Evolutionary conservation across 2,888 invertebrate species (phyloP).

Genomic region (Ophion obscuratus): DNA sequence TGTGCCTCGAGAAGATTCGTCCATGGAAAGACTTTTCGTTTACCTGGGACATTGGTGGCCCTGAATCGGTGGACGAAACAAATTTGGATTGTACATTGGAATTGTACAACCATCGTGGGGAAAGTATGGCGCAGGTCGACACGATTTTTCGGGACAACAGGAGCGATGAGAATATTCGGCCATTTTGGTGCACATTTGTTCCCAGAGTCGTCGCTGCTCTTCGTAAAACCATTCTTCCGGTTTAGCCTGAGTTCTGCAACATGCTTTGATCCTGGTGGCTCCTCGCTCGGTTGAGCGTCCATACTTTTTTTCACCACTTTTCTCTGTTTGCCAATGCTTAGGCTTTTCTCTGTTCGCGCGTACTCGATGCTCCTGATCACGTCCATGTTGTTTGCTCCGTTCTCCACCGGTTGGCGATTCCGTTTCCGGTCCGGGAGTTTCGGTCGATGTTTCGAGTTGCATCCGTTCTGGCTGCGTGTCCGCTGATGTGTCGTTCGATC

Average conservation of each 20-base stretch:
- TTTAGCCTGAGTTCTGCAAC: constrained; percentile 8
- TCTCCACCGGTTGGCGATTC: constrained; percentile 7
- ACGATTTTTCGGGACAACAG: constrained; percentile 38
- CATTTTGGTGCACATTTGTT: constrained; percentile 63
- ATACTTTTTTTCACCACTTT: background rate
- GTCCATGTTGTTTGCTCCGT: background rate
- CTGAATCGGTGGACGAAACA: constrained; percentile 39
- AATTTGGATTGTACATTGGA: constrained; percentile 65
- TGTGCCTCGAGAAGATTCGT: background rate
- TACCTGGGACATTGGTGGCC: constrained; percentile 39
- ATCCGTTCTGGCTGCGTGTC: constrained; percentile 4
- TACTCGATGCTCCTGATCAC: constrained; percentile 30
- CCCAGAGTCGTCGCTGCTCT: constrained; percentile 60
- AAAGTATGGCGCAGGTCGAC: constrained; percentile 24
- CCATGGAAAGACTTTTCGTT: background rate
- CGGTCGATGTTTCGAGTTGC: constrained; percentile 24
- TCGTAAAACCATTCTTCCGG: constrained; percentile 58
- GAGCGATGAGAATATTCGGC: constrained; percentile 60
- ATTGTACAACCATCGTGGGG: constrained; percentile 45
- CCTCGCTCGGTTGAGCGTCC: background rate
- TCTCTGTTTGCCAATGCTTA: background rate
- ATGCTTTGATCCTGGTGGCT: background rate
- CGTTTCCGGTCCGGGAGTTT: constrained; percentile 32
- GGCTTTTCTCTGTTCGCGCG: constrained; percentile 28
- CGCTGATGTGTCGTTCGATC: constrained; percentile 5